Percentiles rank a stretch among this genome's conserved stretches.
Evolutionary conservation across 30 jellyfish, hydroid and myxozoan species (phyloP).

Genomic region (Aurelia coerulea): DNA sequence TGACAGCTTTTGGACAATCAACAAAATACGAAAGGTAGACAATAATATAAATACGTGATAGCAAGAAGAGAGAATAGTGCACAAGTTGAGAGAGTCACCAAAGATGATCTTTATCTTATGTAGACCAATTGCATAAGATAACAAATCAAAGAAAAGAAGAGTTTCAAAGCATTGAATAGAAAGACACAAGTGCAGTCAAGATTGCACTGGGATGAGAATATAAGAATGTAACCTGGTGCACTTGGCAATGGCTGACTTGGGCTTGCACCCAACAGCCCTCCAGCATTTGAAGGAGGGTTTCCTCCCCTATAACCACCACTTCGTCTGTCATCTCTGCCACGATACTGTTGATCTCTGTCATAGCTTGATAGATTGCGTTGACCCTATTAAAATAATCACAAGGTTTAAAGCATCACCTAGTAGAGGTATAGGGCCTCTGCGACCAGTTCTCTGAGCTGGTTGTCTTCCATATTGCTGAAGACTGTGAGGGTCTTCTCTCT

Average conservation of each 20-base stretch:
- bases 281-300: conserved; percentile 44
- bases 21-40: no score
- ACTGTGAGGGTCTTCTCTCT: no score
- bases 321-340: conserved; percentile 76
- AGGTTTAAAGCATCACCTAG: neutral
- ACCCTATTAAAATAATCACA: conserved; percentile 62
- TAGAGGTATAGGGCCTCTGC: conserved; percentile 1
- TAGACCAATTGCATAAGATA: no score
- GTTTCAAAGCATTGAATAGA: neutral
- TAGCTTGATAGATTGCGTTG: conserved; percentile 40
- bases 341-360: conserved; percentile 51
- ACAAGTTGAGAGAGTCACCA: no score
- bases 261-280: conserved; percentile 81
- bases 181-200: neutral
- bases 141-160: neutral
- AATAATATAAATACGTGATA: no score
- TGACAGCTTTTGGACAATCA: no score
- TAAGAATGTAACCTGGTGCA: conserved; percentile 38
- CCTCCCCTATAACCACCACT: conserved; percentile 70
- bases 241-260: conserved; percentile 53
- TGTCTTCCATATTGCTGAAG: neutral
- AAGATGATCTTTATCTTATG: no score
- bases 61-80: no score
- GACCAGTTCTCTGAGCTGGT: neutral
- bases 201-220: conserved; percentile 3